Conservation (phyloP, 1,140 invertebrate genomes). For the Artemia franciscana region DNA sequence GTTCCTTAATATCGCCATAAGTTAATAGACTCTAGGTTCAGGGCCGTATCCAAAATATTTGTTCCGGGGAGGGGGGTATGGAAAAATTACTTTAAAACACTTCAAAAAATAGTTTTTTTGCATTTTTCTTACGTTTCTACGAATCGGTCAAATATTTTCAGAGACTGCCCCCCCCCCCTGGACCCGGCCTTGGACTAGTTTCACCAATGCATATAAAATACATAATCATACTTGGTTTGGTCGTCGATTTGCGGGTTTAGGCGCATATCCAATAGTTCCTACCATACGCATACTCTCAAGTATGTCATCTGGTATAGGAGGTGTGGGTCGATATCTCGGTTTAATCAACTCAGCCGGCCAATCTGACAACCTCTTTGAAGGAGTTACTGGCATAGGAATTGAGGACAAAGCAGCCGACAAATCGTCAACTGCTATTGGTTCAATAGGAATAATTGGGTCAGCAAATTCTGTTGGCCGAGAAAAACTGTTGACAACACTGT, state of each 20-base stretch:
- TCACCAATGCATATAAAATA: too few species aligned
- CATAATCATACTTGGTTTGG: slow-evolving; percentile 53
- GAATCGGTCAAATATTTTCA: too few species aligned
- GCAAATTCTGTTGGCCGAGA: slow-evolving; percentile 70
- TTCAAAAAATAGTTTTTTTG: too few species aligned
- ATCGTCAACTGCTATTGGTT: slow-evolving; percentile 37
- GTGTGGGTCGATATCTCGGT: slow-evolving; percentile 27
- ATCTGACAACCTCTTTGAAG: slow-evolving; percentile 48
- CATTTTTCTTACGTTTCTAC: too few species aligned
- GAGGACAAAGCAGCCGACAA: slow-evolving; percentile 41
- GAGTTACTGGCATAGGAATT: slow-evolving; percentile 44
- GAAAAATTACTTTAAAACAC: too few species aligned
- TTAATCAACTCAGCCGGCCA: slow-evolving; percentile 44
- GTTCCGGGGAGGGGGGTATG: too few species aligned
- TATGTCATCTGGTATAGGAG: slow-evolving; percentile 58
- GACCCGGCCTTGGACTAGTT: too few species aligned
- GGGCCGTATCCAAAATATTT: too few species aligned
- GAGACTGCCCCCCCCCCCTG: too few species aligned
- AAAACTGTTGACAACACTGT: slow-evolving; percentile 46
- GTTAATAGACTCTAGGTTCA: too few species aligned
- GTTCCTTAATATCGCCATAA: too few species aligned
- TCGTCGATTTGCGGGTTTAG: slow-evolving; percentile 52
- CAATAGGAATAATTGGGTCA: slow-evolving; percentile 45
- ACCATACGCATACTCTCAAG: slow-evolving; percentile 79
- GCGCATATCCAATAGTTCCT: slow-evolving; percentile 81